A percentile compares a stretch with the other conserved stretches of the same genome.
Conservation (phyloP, 2,113 vertebrate species). For the Pelodiscus sinensis region DNA sequence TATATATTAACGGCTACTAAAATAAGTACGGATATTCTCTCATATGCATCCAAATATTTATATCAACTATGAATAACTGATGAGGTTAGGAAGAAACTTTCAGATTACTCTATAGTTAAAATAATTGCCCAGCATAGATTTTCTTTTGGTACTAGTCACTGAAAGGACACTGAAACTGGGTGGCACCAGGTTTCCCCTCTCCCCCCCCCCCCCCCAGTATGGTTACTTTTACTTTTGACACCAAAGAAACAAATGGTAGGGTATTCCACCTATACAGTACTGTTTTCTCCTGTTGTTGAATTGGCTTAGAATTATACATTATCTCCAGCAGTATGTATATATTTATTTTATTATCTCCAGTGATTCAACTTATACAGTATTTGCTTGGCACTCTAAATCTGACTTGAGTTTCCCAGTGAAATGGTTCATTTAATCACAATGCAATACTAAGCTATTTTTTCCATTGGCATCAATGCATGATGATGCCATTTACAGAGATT, state of each 20-base stretch:
- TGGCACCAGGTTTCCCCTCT: not conserved
- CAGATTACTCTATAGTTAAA: not conserved
- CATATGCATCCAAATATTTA: too few species aligned
- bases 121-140: not conserved
- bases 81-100: not conserved
- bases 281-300: not conserved
- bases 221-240: not conserved
- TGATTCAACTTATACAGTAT: not conserved
- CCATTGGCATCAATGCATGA: constrained; percentile 12
- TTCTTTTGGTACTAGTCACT: not conserved
- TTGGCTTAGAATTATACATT: not conserved
- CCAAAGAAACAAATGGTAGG: not conserved
- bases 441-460: constrained; percentile 28
- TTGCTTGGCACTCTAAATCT: not conserved
- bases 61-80: too few species aligned
- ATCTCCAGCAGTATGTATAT: not conserved
- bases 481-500: constrained; percentile 44
- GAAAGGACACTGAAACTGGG: not conserved
- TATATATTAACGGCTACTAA: too few species aligned
- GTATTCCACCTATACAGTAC: not conserved
- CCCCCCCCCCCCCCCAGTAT: too few species aligned
- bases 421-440: constrained; percentile 30
- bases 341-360: not conserved
- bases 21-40: too few species aligned
- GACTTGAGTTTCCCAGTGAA: not conserved